Evolutionary conservation across 2,113 vertebrate genomes (phyloP).

Genomic region (Phaethon lepturus): DNA sequence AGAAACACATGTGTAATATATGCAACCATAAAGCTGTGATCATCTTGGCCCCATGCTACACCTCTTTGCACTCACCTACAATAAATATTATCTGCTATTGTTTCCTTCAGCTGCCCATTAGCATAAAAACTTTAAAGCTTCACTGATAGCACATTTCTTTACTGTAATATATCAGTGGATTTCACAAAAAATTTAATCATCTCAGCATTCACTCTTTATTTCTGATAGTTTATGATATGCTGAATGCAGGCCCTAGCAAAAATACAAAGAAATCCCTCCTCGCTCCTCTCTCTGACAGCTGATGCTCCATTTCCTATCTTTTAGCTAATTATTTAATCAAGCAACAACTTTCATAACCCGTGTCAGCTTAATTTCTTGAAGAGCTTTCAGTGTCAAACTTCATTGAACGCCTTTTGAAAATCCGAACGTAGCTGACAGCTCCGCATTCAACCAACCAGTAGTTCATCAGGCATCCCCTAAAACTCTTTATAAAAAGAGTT

Average conservation of each 20-base stretch:
- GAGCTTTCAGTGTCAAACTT: neutral
- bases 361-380: neutral
- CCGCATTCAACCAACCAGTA: neutral
- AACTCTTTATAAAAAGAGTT: neutral
- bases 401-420: neutral
- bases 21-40: neutral
- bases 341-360: neutral
- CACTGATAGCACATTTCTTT: neutral
- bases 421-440: rapidly evolving
- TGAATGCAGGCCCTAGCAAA: neutral
- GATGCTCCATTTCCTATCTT: neutral
- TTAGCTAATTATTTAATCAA: neutral
- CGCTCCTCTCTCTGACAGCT: neutral
- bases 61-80: neutral
- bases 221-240: neutral
- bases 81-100: neutral
- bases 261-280: neutral
- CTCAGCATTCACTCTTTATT: neutral
- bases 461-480: neutral
- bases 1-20: neutral
- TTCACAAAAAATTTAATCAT: neutral
- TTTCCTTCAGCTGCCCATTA: neutral
- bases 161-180: neutral
- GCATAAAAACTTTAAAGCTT: neutral
- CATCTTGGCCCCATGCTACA: neutral